These are phyloP conservation scores for Oxytorus armatus DNA, from an alignment of 2,888 invertebrate species.

Conservation along the genomic window DNA sequence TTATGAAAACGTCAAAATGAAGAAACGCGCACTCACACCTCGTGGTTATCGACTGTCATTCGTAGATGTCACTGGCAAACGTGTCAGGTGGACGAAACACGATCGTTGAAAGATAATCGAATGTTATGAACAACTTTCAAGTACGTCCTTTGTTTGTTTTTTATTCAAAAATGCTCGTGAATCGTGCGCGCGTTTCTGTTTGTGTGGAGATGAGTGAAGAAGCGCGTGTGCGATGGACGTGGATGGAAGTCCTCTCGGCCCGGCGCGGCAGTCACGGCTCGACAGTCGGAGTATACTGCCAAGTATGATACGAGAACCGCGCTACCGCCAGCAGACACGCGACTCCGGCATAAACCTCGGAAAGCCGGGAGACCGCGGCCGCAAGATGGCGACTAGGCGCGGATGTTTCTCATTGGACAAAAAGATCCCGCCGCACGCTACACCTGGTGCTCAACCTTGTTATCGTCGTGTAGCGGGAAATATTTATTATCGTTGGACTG, in stretches of 20 bases:
- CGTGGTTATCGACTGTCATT: conserved; percentile 42
- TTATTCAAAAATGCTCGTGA: neutral
- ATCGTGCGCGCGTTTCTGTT: neutral
- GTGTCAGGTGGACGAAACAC: neutral
- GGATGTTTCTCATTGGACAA: conserved; percentile 72
- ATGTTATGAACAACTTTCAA: neutral
- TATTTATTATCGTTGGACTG: neutral
- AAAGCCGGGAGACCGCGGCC: conserved; percentile 76
- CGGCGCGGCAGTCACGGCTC: conserved; percentile 77
- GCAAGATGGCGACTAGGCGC: conserved; percentile 79
- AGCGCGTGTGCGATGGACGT: conserved; percentile 53
- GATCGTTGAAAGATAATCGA: neutral
- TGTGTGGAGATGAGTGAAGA: conserved; percentile 28
- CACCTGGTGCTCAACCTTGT: conserved; percentile 72
- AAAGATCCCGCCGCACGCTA: conserved; percentile 48
- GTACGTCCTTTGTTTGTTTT: neutral
- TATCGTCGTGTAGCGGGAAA: conserved; percentile 31
- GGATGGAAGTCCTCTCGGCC: conserved; percentile 52
- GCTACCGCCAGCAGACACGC: conserved; percentile 73
- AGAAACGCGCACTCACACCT: conserved; percentile 1
- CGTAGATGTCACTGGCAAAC: neutral
- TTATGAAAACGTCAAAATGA: conserved; percentile 31
- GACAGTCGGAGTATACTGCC: conserved; percentile 79
- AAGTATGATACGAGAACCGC: conserved; percentile 71
- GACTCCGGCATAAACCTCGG: conserved; percentile 72